A percentile compares a stretch with the other conserved stretches of the same genome.
These are phyloP conservation scores for Drosophila neonasuta DNA, from an alignment of 2,888 invertebrate species.

Conservation along the genomic window DNA sequence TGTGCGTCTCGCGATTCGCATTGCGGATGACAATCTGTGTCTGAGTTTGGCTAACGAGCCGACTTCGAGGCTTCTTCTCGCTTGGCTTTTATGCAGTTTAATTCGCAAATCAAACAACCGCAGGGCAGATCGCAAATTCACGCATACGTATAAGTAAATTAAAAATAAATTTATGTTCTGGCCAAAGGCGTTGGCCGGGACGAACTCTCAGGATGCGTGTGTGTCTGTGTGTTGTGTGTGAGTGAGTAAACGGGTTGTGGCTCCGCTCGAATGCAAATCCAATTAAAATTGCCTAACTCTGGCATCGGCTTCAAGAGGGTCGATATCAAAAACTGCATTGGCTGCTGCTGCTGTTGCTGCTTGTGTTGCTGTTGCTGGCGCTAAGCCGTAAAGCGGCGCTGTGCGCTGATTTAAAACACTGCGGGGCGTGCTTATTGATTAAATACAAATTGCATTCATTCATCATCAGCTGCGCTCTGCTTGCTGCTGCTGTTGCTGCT, in stretches of 20 bases:
- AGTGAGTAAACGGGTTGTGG: conserved; percentile 47
- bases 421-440: conserved; percentile 76
- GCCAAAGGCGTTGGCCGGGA: conserved; percentile 52
- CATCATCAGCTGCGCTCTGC: conserved; percentile 55
- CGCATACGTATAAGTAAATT: conserved; percentile 75
- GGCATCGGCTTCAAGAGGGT: conserved; percentile 14
- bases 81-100: conserved; percentile 57
- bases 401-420: conserved; percentile 76
- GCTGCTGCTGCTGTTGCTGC: conserved; percentile 11
- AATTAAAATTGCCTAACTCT: conserved; percentile 68
- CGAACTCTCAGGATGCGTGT: not conserved
- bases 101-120: conserved; percentile 77
- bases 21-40: conserved; percentile 49
- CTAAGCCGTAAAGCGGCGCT: conserved; percentile 75
- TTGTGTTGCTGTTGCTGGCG: conserved; percentile 43
- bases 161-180: conserved; percentile 74
- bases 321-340: conserved; percentile 16
- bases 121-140: conserved; percentile 65
- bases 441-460: conserved; percentile 77
- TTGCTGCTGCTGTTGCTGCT: conserved; percentile 27
- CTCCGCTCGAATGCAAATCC: conserved; percentile 68
- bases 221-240: conserved; percentile 41
- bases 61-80: not conserved
- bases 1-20: not conserved
- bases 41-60: conserved; percentile 5